phyloP scores from a whole-genome alignment of 2,797 vertebrate genomes.

The Cirrhinus molitorella region DNA sequence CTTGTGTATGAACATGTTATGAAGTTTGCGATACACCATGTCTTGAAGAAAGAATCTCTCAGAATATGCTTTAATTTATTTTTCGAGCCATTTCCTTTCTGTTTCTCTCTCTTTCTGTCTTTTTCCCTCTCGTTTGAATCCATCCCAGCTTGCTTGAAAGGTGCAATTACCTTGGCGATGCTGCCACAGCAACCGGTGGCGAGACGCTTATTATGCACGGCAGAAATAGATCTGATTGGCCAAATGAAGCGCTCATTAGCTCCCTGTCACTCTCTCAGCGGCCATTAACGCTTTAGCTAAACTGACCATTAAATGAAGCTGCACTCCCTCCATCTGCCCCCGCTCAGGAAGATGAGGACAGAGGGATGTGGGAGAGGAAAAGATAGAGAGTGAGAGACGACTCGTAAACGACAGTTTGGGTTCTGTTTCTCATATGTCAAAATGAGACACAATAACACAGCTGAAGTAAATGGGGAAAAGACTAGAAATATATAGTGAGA shows the following conservation, averaged over 20 bases:
- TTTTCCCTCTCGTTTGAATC: constrained; percentile 37
- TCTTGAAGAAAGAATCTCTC: neutral
- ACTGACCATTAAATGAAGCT: constrained; percentile 78
- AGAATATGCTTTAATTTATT: neutral
- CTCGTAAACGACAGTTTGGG: neutral
- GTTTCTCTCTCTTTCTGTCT: constrained; percentile 30
- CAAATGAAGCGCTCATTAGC: constrained; percentile 74
- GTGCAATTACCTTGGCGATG: constrained; percentile 63
- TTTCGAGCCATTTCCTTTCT: constrained; percentile 10
- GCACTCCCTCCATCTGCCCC: constrained; percentile 69
- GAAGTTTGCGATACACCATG: neutral
- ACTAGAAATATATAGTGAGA: neutral
- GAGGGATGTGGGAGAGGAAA: neutral
- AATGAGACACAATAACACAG: constrained; percentile 5
- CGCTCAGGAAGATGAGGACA: constrained; percentile 50
- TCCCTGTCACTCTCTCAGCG: constrained; percentile 62
- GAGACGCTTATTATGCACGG: constrained; percentile 67
- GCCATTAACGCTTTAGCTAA: constrained; percentile 78
- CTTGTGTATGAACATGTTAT: neutral
- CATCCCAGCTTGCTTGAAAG: constrained; percentile 60
- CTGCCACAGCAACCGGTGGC: constrained; percentile 58
- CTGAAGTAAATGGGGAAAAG: neutral
- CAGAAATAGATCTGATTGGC: constrained; percentile 65
- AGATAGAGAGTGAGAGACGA: neutral
- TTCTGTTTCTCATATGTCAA: constrained; percentile 5